Conservation (phyloP, 2,888 invertebrate species). For the Orthosia gothica region DNA sequence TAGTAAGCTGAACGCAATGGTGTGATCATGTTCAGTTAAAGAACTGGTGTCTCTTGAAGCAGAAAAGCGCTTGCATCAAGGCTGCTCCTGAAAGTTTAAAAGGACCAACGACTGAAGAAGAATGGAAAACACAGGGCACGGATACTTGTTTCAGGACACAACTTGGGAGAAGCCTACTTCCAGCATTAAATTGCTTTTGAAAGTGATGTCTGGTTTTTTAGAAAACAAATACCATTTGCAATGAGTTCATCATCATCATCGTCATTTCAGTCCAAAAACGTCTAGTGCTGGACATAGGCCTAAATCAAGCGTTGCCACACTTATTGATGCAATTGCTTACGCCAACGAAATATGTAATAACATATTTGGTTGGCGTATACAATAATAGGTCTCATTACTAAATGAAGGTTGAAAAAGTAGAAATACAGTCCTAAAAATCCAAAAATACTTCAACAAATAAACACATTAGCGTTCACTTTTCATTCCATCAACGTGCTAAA, state of each 20-base stretch:
- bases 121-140: not conserved
- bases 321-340: too few relatives aligned
- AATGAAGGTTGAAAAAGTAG: not conserved
- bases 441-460: slow-evolving; percentile 8
- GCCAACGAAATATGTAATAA: too few relatives aligned
- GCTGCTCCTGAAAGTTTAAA: not conserved
- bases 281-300: too few relatives aligned
- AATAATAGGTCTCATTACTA: not conserved
- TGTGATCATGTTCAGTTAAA: not conserved
- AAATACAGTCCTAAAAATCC: not conserved
- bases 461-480: slow-evolving; percentile 22
- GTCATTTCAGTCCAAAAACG: too few relatives aligned
- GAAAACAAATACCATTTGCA: too few relatives aligned
- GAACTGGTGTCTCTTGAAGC: not conserved
- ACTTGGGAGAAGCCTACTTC: too few relatives aligned
- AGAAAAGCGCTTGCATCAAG: not conserved
- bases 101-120: not conserved
- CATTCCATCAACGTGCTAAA: slow-evolving; percentile 30
- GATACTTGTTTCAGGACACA: too few relatives aligned
- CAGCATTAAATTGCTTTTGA: too few relatives aligned
- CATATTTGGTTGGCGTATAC: too few relatives aligned
- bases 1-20: not conserved
- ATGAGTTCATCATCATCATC: too few relatives aligned
- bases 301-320: too few relatives aligned
- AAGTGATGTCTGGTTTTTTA: too few relatives aligned